A percentile compares a stretch with the other conserved stretches of the same genome.
Evolutionary conservation across 2,888 invertebrate genomes (phyloP).

Genomic region (Penaeus monodon): DNA sequence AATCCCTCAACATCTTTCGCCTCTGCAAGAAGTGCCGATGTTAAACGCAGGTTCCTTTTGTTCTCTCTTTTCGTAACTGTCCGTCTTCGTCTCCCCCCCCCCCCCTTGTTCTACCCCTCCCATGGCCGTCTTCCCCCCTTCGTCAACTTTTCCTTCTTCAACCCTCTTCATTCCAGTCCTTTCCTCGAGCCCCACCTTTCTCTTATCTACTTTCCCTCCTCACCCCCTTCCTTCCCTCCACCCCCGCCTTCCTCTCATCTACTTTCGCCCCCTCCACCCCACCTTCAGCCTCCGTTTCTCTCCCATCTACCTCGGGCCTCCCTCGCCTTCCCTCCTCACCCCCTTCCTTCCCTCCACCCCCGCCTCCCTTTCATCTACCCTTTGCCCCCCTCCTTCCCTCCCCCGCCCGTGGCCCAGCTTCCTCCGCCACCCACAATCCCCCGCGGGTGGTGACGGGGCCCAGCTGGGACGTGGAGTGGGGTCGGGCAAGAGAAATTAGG

Average conservation of each 20-base stretch:
- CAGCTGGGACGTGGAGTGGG: constrained; percentile 19
- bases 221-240: not conserved
- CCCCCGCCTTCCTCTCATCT: not conserved
- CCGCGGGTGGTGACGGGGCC: constrained; percentile 28
- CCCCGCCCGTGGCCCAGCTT: not conserved
- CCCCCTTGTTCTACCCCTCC: too few relatives aligned
- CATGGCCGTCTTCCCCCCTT: too few relatives aligned
- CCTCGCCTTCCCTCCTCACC: not conserved
- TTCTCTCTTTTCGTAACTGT: too few relatives aligned
- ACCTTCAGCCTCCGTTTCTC: not conserved
- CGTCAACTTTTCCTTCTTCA: too few relatives aligned
- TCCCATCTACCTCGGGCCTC: not conserved
- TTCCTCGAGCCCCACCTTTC: not conserved
- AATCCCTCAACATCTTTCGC: too few relatives aligned
- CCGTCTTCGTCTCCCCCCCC: too few relatives aligned
- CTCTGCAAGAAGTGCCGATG: too few relatives aligned
- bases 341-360: not conserved
- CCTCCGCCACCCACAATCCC: constrained; percentile 27
- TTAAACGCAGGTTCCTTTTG: too few relatives aligned
- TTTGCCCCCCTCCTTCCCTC: not conserved
- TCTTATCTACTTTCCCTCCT: not conserved
- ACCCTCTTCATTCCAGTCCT: too few relatives aligned
- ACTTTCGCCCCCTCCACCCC: not conserved
- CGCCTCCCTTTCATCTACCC: not conserved
- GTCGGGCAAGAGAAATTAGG: constrained; percentile 33